phyloP scores from a whole-genome alignment of 2,113 vertebrate genomes.

The Tupaia chinensis region DNA sequence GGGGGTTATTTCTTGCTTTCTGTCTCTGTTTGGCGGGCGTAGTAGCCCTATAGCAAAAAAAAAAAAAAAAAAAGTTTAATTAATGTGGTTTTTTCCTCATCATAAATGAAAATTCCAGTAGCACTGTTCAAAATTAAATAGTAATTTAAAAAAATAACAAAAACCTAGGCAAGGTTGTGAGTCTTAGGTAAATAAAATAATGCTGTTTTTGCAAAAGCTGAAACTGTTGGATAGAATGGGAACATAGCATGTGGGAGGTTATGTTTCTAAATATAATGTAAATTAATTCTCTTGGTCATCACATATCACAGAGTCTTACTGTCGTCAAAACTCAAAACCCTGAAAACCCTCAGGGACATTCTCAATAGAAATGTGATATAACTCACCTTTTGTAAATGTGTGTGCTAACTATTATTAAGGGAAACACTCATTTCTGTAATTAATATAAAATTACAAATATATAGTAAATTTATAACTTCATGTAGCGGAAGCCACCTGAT shows the following conservation, averaged over 20 bases:
- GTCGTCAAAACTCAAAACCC: neutral
- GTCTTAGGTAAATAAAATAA: slow-evolving; percentile 42
- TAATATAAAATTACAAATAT: neutral
- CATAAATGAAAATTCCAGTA: neutral
- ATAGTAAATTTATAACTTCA: neutral
- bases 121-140: slow-evolving; percentile 25
- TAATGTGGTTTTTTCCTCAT: neutral
- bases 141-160: neutral
- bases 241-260: slow-evolving; percentile 19
- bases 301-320: neutral
- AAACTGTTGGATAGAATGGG: slow-evolving; percentile 3
- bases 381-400: neutral
- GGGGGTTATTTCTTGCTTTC: too few relatives aligned
- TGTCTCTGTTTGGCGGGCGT: too few relatives aligned
- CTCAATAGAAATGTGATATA: slow-evolving; percentile 14
- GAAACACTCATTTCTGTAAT: neutral
- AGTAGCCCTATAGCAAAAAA: too few relatives aligned
- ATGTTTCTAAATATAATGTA: slow-evolving; percentile 76
- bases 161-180: neutral
- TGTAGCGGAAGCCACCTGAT: neutral
- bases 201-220: slow-evolving; percentile 54
- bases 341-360: slow-evolving; percentile 5
- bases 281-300: slow-evolving; percentile 49
- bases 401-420: slow-evolving; percentile 4
- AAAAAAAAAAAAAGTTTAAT: neutral